Evolutionary conservation across 1,140 invertebrate genomes (phyloP).

Genomic region (Coptotermes formosanus): DNA sequence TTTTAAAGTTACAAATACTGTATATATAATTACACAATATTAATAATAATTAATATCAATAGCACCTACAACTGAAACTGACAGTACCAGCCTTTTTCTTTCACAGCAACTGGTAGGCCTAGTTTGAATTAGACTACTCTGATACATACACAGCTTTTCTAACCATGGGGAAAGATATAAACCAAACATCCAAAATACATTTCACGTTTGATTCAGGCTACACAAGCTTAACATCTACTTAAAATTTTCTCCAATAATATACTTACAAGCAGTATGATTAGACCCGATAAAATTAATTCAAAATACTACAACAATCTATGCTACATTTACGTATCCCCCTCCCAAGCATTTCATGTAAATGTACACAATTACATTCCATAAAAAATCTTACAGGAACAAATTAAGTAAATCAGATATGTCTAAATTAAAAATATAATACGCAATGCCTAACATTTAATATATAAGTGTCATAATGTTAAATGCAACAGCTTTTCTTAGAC

Average conservation of each 20-base stretch:
- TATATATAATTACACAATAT: neutral
- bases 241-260: neutral
- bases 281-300: neutral
- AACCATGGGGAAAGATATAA: neutral
- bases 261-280: neutral
- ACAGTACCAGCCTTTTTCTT: neutral
- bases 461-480: neutral
- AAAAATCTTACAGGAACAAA: slow-evolving; percentile 1
- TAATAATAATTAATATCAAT: neutral
- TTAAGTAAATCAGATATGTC: neutral
- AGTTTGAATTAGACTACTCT: neutral
- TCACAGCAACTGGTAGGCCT: neutral
- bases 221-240: neutral
- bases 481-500: neutral
- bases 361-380: neutral
- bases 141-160: neutral
- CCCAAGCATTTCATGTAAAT: neutral
- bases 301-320: no score
- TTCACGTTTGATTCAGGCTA: neutral
- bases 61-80: neutral
- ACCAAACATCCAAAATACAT: neutral
- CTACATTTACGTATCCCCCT: neutral
- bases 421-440: neutral
- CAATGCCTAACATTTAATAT: neutral
- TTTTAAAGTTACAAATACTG: neutral